Evolutionary conservation across 2,888 invertebrate species (phyloP), one percentile per base, ranked within the genome.

Genomic region (Eilema depressum): DNA sequence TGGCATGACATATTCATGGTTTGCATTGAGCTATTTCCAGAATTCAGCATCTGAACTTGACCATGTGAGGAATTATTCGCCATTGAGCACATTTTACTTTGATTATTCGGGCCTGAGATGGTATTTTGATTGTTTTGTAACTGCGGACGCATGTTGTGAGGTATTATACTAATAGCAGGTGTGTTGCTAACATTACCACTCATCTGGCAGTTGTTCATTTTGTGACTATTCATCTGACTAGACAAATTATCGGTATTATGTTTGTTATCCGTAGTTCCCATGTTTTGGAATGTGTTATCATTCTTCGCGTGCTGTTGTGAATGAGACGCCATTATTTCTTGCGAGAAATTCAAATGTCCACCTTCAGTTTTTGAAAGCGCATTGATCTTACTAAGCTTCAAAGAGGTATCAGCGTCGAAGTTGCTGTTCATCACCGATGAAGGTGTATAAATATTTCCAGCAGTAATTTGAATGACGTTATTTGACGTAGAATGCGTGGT

Each of bases 291-390:
- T 74, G 85, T 86, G 82, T 95, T 95, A 37, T 95, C 95, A 79
- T 90, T 94, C 75, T 94, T 94, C 12, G 88, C 86, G 80, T 93
- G 92, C 76, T 93, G 94, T 79, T 95, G 95, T 2, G 94, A 90
- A 86, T 95, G 95, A 4, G 95, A 92, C 57, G 94, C 91, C 93
- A 95, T 94, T 71, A 95, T 94, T 86, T 95, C 95, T 83, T 93
- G 95, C 0, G 94, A 93, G 71, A 95, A 95, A 78, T 95, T 95
- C 75, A 95, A 84, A 79, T 94, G 94, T 0, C 95, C 95, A 56
- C 92, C 94, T 89, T 95, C 95, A 20, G 95, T 80, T 82, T 95
- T 95, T 3, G 95, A 95, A 68, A 95, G 86, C 30, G 95, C 93
- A 77, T 95, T 95, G 33, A 95, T 94, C 83, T 95, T 95, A 74